Evolutionary conservation across 1,140 invertebrate species (phyloP).

Genomic region (Conus ventricosus): DNA sequence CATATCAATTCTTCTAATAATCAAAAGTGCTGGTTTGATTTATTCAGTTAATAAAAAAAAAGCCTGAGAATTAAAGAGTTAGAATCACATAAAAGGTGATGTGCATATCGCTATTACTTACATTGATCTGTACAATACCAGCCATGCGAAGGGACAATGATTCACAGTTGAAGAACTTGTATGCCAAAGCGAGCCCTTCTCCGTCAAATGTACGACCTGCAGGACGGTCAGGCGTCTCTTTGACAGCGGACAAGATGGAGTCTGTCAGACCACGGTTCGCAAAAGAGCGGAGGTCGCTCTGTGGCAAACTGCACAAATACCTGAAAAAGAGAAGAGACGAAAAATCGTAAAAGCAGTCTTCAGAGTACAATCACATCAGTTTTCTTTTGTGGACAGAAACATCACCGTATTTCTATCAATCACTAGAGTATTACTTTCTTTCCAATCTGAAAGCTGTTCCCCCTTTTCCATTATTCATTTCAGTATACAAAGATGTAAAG

Average conservation of each 20-base stretch:
- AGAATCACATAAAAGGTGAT: too few relatives aligned
- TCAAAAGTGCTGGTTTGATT: too few relatives aligned
- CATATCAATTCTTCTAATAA: too few relatives aligned
- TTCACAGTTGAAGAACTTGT: slow-evolving; percentile 93
- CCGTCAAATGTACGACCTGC: slow-evolving; percentile 89
- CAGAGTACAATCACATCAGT: background rate
- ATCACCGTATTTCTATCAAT: background rate
- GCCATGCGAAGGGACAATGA: slow-evolving; percentile 94
- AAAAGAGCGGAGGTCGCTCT: slow-evolving; percentile 90
- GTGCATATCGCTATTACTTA: slow-evolving; percentile 53
- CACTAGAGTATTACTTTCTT: too few relatives aligned
- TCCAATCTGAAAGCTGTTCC: too few relatives aligned
- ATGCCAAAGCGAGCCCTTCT: slow-evolving; percentile 92
- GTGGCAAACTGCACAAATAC: slow-evolving; percentile 94
- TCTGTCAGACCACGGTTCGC: slow-evolving; percentile 95
- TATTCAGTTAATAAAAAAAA: too few relatives aligned
- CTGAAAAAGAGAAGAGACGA: slow-evolving; percentile 43
- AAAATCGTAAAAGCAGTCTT: background rate
- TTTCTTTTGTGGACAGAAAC: background rate
- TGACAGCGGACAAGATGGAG: slow-evolving; percentile 95
- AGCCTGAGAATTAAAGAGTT: too few relatives aligned
- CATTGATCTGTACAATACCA: slow-evolving; percentile 94
- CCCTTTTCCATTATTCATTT: too few relatives aligned
- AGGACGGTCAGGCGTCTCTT: slow-evolving; percentile 86
- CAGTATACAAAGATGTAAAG: too few relatives aligned